A percentile compares a stretch with the other conserved stretches of the same genome.
Evolutionary conservation across 2,113 vertebrate species (phyloP).

Genomic region (Gyps fulvus): DNA sequence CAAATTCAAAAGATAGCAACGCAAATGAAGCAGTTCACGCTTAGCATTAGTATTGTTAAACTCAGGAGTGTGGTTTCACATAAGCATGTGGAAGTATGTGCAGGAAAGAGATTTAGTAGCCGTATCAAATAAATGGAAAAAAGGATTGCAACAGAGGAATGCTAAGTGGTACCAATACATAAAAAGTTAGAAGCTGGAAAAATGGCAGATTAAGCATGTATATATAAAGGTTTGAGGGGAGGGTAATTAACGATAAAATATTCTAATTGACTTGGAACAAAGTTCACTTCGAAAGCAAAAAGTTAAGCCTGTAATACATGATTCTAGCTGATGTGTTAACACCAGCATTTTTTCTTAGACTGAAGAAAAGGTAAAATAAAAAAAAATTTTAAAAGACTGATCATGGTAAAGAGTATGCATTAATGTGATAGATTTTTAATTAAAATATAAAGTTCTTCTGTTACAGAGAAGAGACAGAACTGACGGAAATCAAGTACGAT

Average conservation of each 20-base stretch:
- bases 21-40: neutral
- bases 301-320: neutral
- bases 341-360: neutral
- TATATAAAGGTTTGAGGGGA: neutral
- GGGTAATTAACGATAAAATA: neutral
- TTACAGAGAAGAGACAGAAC: neutral
- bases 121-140: neutral
- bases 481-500: neutral
- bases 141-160: neutral
- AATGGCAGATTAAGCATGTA: neutral
- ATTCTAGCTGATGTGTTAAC: neutral
- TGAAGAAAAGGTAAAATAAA: neutral
- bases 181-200: neutral
- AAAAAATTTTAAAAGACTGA: rapidly evolving
- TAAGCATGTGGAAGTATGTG: rapidly evolving
- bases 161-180: neutral
- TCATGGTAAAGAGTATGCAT: neutral
- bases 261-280: neutral
- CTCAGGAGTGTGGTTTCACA: neutral
- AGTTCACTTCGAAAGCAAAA: neutral
- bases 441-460: neutral
- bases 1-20: neutral
- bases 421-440: neutral
- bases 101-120: neutral
- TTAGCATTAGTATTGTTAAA: neutral